Evolutionary conservation across 2,888 invertebrate genomes (phyloP).

Genomic region (Ochlodes sylvanus): DNA sequence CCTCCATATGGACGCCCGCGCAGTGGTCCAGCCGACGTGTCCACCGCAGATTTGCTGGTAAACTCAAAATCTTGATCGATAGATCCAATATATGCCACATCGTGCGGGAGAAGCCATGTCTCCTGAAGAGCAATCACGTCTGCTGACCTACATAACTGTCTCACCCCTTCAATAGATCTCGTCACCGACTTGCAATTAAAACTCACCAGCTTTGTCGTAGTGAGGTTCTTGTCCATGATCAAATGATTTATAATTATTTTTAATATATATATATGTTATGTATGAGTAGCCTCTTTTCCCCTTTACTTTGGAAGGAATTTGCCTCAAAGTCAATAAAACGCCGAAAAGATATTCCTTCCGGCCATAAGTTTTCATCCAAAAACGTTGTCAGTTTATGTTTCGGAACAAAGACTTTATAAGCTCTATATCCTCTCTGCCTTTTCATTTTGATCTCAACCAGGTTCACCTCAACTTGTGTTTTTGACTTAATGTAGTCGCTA

Average conservation of each 20-base stretch:
- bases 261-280: background rate
- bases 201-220: background rate
- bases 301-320: background rate
- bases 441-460: slow-evolving; percentile 6
- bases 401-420: slow-evolving; percentile 10
- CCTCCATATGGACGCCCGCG: slow-evolving; percentile 16
- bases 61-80: slow-evolving; percentile 1
- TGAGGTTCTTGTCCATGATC: no score
- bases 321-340: slow-evolving; percentile 13
- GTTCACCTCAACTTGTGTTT: background rate
- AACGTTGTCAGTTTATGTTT: background rate
- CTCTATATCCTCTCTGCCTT: background rate
- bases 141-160: background rate
- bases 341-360: slow-evolving; percentile 15
- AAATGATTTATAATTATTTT: background rate
- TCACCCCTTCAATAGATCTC: background rate
- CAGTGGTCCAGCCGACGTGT: slow-evolving; percentile 7
- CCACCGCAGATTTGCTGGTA: slow-evolving; percentile 10
- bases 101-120: slow-evolving; percentile 14
- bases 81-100: background rate
- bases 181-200: slow-evolving; percentile 14
- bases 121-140: slow-evolving; percentile 15
- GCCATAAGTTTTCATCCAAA: slow-evolving; percentile 16
- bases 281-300: background rate
- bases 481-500: background rate